Evolutionary conservation across 2,888 invertebrate species (phyloP).

Genomic region (Meandrusa payeni): DNA sequence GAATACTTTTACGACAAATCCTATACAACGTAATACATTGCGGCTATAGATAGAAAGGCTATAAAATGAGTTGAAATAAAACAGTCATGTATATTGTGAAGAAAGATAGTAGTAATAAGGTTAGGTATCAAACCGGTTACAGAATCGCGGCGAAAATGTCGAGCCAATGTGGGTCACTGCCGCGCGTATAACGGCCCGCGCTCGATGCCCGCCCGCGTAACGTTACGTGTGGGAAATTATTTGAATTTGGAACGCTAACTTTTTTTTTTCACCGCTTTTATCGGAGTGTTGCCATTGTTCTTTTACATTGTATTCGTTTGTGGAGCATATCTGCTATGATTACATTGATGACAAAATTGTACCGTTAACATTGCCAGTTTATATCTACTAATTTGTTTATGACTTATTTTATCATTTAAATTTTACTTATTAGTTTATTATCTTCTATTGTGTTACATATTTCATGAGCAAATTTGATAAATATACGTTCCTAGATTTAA

Average conservation of each 20-base stretch:
- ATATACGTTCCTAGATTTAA: too few species aligned
- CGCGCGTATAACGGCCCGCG: slow-evolving; percentile 75
- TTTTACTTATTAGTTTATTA: too few species aligned
- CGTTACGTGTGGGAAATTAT: slow-evolving; percentile 81
- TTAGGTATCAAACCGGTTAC: slow-evolving; percentile 56
- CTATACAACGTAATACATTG: slow-evolving; percentile 35
- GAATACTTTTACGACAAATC: slow-evolving; percentile 26
- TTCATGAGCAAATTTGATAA: too few species aligned
- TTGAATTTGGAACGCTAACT: slow-evolving; percentile 73
- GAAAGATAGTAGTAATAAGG: slow-evolving; percentile 49
- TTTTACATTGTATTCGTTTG: slow-evolving; percentile 55
- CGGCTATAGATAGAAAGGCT: slow-evolving; percentile 8
- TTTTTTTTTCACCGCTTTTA: slow-evolving; percentile 62
- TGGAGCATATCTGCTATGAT: slow-evolving; percentile 57
- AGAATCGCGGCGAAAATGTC: slow-evolving; percentile 55
- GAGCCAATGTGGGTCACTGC: slow-evolving; percentile 73
- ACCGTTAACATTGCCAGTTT: slow-evolving; percentile 29
- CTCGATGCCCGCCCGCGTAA: slow-evolving; percentile 78
- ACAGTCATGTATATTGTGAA: slow-evolving; percentile 31
- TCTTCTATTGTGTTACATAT: too few species aligned
- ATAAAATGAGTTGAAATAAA: slow-evolving; percentile 34
- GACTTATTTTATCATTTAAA: too few species aligned
- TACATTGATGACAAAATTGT: slow-evolving; percentile 35
- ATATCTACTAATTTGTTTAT: too few species aligned
- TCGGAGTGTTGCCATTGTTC: slow-evolving; percentile 65